Evolutionary conservation across 1,140 invertebrate species (phyloP), one percentile per base, ranked within the genome.

Genomic region (Sycophila sp.): DNA sequence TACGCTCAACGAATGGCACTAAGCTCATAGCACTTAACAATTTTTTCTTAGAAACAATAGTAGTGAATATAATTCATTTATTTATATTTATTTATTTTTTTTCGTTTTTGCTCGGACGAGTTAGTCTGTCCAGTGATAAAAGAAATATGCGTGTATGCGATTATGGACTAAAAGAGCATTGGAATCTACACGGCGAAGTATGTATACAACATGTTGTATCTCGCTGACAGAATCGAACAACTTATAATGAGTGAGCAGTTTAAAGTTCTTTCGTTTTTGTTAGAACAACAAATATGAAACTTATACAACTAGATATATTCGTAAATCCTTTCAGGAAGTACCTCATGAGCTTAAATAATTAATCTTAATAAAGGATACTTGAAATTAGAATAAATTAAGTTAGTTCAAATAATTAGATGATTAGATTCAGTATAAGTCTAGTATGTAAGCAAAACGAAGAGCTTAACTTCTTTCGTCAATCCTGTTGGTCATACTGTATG

Each of bases 21-120:
- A 30, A 69, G 45, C 34, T 69, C 13, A 60, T 60, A 60, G 55
- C 28, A 60, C 5, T 45, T 51, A 60, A 60, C 55, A 68, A 59
- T 34, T 68, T 47, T 45, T 8, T 56, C n/a, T 36, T 42, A 26
- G 24, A 64, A 55, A 40, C 15, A n/a, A n/a, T 40, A 32, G 17
- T 6, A 55, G 36, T 42, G 7, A 45, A 42, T 55, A 55, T n/a
- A 66, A 5, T 56, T 15, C 4, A 30, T 32, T 66, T 32, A 2
- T 28, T 45, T 42, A 30, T 22, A 17, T 38, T 34, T 17, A 10
- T 24, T 55, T 13, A 24, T 19, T 17, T 22, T 24, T 55, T 13
- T 36, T 19, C 19, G 30, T 55, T 51, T 55, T 55, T 6, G 28
- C 32, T 19, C 13, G 4, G 32, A 40, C 15, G 15, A 65, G 24